Evolutionary conservation across 1,140 invertebrate genomes (phyloP).

Genomic region (Saccostrea glomerata): DNA sequence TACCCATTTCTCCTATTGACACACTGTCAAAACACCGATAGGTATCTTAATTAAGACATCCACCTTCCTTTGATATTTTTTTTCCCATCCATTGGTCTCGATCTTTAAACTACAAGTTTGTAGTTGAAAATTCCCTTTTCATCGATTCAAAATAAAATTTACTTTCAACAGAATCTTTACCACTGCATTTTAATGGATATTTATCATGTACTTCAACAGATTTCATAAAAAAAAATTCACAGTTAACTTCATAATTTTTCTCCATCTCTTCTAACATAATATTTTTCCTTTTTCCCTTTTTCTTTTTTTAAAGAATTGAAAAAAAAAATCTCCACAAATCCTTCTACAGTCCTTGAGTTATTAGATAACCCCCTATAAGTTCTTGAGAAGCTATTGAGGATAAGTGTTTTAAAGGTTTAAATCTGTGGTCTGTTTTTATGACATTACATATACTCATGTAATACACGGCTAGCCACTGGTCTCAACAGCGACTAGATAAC

Average conservation of each 20-base stretch:
- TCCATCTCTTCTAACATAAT: background rate
- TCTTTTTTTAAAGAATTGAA: background rate
- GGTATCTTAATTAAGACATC: slow-evolving; percentile 34
- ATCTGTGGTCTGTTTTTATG: slow-evolving; percentile 1
- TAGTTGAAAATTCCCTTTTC: background rate
- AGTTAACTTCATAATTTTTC: background rate
- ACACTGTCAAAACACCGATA: slow-evolving; percentile 29
- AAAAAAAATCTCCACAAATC: background rate
- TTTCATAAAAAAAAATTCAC: background rate
- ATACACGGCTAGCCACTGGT: background rate
- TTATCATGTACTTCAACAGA: background rate
- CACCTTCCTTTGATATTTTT: slow-evolving; percentile 10
- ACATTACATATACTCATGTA: background rate
- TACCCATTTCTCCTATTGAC: slow-evolving; percentile 3
- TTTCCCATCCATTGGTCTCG: background rate
- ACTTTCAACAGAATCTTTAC: background rate
- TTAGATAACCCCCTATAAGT: background rate
- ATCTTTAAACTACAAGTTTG: background rate
- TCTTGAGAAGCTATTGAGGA: background rate
- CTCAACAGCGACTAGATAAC: background rate
- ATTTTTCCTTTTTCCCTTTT: background rate
- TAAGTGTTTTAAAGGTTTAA: slow-evolving; percentile 17
- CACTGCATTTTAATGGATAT: background rate
- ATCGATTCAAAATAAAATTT: too few relatives aligned
- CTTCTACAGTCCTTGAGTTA: background rate